Conservation (phyloP, 2,113 vertebrate species). For the Cochlearius cochlearius region DNA sequence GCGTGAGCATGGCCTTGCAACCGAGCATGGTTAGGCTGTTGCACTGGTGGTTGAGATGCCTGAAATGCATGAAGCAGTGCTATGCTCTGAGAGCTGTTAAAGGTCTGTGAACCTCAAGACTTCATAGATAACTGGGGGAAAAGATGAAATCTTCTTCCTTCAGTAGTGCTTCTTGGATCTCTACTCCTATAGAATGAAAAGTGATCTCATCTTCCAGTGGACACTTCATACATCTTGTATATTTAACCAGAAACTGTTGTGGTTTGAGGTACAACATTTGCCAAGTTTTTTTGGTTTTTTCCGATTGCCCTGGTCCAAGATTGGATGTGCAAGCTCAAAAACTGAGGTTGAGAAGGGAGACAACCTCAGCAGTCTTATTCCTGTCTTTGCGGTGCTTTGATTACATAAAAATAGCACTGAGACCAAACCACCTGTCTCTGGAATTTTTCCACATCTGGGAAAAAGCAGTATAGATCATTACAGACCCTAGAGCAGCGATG, state of each 20-base stretch:
- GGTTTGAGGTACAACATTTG: background rate
- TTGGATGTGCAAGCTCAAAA: background rate
- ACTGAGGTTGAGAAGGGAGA: background rate
- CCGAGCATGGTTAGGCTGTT: background rate
- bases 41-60: background rate
- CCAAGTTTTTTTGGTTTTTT: background rate
- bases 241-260: background rate
- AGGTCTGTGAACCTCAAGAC: background rate
- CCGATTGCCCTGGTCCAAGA: background rate
- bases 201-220: background rate
- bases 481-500: accelerated
- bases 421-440: background rate
- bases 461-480: background rate
- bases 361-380: background rate
- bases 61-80: background rate
- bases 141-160: background rate
- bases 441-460: background rate
- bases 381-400: background rate
- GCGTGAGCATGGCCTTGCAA: accelerated
- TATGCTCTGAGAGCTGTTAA: background rate
- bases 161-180: background rate
- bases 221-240: background rate
- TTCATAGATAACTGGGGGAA: background rate
- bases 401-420: background rate
- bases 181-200: background rate